Evolutionary conservation across 1,140 invertebrate genomes (phyloP).

Genomic region (Conus betulinus): DNA sequence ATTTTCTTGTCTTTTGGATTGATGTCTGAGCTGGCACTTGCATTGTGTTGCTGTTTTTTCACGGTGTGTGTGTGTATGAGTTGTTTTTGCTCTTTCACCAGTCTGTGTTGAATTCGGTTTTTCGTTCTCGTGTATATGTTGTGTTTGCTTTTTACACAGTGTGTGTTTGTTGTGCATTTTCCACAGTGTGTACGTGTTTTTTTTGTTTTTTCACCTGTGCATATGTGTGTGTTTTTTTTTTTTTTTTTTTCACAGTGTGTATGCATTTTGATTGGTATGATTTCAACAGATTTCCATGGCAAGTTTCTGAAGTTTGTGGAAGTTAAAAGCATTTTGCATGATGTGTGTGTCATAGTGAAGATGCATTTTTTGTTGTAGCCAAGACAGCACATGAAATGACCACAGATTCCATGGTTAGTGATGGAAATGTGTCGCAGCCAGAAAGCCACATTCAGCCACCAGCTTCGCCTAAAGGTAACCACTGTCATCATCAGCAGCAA

Average conservation of each 20-base stretch:
- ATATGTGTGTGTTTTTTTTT: too few species aligned
- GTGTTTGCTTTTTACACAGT: background rate
- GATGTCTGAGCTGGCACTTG: too few species aligned
- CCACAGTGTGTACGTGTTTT: too few species aligned
- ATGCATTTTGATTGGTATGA: background rate
- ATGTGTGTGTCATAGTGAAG: background rate
- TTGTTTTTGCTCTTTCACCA: background rate
- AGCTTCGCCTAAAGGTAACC: conserved; percentile 3
- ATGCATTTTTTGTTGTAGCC: conserved; percentile 33
- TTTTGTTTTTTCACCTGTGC: too few species aligned
- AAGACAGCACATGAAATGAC: background rate
- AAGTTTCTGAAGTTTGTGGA: background rate
- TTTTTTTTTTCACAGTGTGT: too few species aligned
- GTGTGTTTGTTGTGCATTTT: background rate
- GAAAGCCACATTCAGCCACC: background rate
- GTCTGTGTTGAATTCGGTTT: background rate
- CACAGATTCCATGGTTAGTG: conserved; percentile 15
- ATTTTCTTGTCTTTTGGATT: too few species aligned
- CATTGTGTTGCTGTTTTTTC: too few species aligned
- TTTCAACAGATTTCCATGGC: background rate
- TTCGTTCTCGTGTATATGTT: background rate
- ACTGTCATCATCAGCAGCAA: background rate
- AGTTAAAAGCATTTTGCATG: background rate
- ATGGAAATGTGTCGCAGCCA: background rate
- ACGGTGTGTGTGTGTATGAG: background rate